Base-by-base conservation (phyloP, 1,140 invertebrate species). In the Drosophila ironensis region DNA sequence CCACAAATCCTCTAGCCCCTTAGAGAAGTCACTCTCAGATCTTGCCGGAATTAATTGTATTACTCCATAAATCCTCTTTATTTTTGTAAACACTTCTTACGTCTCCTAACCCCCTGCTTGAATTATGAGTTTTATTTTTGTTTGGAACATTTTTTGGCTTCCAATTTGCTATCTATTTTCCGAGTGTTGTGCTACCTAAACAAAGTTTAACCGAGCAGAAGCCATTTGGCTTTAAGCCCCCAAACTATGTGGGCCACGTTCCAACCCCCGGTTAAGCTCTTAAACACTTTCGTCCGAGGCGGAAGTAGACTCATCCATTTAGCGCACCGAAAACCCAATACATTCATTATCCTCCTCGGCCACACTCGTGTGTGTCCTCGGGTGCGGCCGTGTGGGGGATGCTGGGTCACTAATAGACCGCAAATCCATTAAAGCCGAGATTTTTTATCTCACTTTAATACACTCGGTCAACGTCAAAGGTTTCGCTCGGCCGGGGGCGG, bases 371-470 rank as follows among this genome's bases (percentile, higher is more conserved):
- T 37, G 17, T 14, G 6, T 19, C n/a, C 12, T 14, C 14, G 25
- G 20, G 41, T 52, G 33, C 38, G 33, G 44, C 22, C 27, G 28
- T 57, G 38, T 20, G 25, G 25, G 24, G 25, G 17, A 51, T 30
- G 35, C 30, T 72, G 67, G 37, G 59, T 48, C 81, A 80, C 71
- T 86, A 86, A 86, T 86, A 86, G 81, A 86, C 80, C 80, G 67
- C 81, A 86, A 86, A 86, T 86, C 81, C 81, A 86, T 86, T 86
- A 86, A 87, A 86, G 80, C 71, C 41, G 60, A 80, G 80, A 86
- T 80, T 86, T 86, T 54, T 87, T 86, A 86, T 86, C 80, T 86
- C 66, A 72, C 80, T 86, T 87, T 86, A 86, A 86, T 86, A 72
- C 71, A 87, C 81, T 86, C 75, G 76, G 78, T 84, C 78, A 84